Conservation (phyloP, 2,888 invertebrate genomes). For the Cyaniris semiargus region DNA sequence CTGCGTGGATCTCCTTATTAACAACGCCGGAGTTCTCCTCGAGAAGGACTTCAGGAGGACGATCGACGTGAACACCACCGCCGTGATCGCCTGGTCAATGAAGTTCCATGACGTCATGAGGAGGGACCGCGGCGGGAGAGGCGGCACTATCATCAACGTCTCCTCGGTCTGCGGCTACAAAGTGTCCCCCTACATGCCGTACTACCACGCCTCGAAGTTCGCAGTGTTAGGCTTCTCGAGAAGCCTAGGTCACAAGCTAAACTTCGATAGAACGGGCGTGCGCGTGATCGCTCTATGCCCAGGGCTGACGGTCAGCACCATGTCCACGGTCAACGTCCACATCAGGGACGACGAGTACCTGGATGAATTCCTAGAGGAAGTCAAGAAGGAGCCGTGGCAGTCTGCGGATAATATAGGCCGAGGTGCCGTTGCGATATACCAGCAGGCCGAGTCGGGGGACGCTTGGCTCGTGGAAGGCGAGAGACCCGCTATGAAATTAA, state of each 20-base stretch:
- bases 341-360: constrained; percentile 38
- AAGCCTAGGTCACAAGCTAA: constrained; percentile 60
- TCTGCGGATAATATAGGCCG: constrained; percentile 45
- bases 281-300: constrained; percentile 54
- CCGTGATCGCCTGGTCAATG: constrained; percentile 57
- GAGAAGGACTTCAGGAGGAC: constrained; percentile 45
- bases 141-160: constrained; percentile 82
- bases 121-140: constrained; percentile 71
- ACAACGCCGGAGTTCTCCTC: constrained; percentile 58
- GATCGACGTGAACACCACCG: constrained; percentile 52
- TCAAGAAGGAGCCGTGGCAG: constrained; percentile 44
- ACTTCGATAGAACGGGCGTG: constrained; percentile 65
- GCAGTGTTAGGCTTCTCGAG: constrained; percentile 70
- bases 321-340: constrained; percentile 49
- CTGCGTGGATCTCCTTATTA: constrained; percentile 59
- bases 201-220: constrained; percentile 79
- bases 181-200: constrained; percentile 68
- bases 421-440: constrained; percentile 47
- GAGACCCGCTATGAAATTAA: constrained; percentile 39
- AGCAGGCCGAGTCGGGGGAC: constrained; percentile 63
- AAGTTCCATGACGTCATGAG: constrained; percentile 78
- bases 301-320: constrained; percentile 39
- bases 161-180: constrained; percentile 78
- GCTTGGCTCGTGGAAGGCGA: constrained; percentile 50
- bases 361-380: constrained; percentile 36